These are phyloP conservation scores for Drosophila eohydei DNA, from an alignment of 2,888 invertebrate species.

Conservation along the genomic window DNA sequence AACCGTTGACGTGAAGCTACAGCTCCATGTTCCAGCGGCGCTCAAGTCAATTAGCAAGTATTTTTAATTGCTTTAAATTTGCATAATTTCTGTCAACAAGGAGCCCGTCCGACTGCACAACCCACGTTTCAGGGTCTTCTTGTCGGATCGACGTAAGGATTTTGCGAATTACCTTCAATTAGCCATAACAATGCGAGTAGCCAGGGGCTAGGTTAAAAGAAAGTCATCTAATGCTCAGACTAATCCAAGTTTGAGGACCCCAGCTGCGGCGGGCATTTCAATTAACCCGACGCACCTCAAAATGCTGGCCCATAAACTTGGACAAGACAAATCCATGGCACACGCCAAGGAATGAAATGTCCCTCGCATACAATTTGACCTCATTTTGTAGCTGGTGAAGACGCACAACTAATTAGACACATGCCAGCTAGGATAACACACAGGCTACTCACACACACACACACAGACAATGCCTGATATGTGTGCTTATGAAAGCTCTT, in stretches of 20 bases:
- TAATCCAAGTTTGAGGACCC: slow-evolving; percentile 62
- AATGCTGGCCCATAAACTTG: slow-evolving; percentile 51
- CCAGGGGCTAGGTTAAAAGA: slow-evolving; percentile 28
- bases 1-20: slow-evolving; percentile 43
- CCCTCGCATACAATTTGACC: slow-evolving; percentile 69
- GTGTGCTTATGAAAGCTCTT: slow-evolving; percentile 59
- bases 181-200: slow-evolving; percentile 48
- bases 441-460: slow-evolving; percentile 1
- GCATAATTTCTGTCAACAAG: slow-evolving; percentile 78
- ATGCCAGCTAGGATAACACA: slow-evolving; percentile 54
- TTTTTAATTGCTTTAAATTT: slow-evolving; percentile 79
- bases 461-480: slow-evolving; percentile 41
- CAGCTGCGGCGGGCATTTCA: slow-evolving; percentile 66
- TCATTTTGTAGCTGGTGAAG: slow-evolving; percentile 64
- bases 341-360: slow-evolving; percentile 57
- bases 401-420: slow-evolving; percentile 81
- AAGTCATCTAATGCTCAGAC: slow-evolving; percentile 54
- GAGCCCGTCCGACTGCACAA: slow-evolving; percentile 14
- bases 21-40: slow-evolving; percentile 48
- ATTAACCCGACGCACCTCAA: slow-evolving; percentile 76
- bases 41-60: slow-evolving; percentile 78
- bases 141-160: slow-evolving; percentile 46
- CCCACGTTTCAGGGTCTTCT: neutral
- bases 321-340: slow-evolving; percentile 68
- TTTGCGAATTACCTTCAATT: slow-evolving; percentile 70